A percentile compares a stretch with the other conserved stretches of the same genome.
Evolutionary conservation across 2,113 vertebrate genomes (phyloP).

Genomic region (Eudorcas thomsonii): DNA sequence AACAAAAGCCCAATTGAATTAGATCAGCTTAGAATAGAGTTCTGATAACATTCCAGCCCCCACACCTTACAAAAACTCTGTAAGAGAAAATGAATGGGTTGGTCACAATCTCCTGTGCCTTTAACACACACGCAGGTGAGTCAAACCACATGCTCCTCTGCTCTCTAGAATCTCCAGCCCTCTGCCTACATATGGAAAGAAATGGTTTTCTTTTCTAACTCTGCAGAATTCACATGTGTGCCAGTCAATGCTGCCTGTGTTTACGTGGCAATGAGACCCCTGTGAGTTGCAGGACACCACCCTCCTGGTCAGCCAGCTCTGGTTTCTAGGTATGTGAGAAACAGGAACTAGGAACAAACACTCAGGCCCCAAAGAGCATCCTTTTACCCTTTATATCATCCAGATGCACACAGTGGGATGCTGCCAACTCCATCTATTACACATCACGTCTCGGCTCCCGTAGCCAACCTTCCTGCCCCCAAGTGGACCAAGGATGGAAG

Average conservation of each 20-base stretch:
- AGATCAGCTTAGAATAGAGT: not conserved
- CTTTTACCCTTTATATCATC: not conserved
- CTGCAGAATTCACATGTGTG: conserved; percentile 74
- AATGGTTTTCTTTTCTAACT: conserved; percentile 72
- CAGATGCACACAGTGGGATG: too few relatives aligned
- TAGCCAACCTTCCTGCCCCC: rapidly evolving
- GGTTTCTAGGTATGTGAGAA: not conserved
- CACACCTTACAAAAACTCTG: not conserved
- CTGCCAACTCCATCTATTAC: not conserved
- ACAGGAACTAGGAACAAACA: not conserved
- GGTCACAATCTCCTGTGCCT: not conserved
- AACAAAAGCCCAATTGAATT: not conserved
- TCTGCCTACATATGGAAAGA: conserved; percentile 59
- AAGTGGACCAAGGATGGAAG: rapidly evolving
- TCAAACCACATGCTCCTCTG: not conserved
- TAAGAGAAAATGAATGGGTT: not conserved
- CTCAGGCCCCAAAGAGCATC: not conserved
- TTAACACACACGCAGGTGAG: not conserved
- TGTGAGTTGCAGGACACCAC: conserved; percentile 72
- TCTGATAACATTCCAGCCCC: not conserved
- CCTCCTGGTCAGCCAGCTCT: conserved; percentile 61
- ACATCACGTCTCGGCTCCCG: not conserved
- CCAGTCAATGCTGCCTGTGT: conserved; percentile 73
- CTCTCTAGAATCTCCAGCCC: conserved; percentile 50
- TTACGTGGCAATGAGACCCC: conserved; percentile 66